Evolutionary conservation across 2,888 invertebrate species (phyloP).

Genomic region (Myathropa florea): DNA sequence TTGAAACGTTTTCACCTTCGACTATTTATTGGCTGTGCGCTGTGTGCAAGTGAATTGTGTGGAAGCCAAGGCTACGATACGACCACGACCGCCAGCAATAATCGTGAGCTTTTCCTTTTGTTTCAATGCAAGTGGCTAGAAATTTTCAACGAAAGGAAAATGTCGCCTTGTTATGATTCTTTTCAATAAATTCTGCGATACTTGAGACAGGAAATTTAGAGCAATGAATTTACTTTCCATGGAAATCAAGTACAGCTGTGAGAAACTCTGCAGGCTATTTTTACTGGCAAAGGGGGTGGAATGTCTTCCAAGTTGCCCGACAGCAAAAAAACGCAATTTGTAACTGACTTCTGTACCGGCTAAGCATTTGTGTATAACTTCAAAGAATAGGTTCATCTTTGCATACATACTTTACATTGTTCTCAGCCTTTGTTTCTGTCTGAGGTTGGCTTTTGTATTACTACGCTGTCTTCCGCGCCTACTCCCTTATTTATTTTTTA

Average conservation of each 20-base stretch:
- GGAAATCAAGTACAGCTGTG: neutral
- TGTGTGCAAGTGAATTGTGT: constrained; percentile 47
- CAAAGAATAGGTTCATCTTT: neutral
- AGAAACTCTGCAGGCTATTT: neutral
- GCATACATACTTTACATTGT: neutral
- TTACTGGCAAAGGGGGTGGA: neutral
- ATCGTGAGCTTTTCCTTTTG: constrained; percentile 60
- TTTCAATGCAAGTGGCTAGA: constrained; percentile 25
- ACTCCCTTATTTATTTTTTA: too few species aligned
- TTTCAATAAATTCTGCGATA: constrained; percentile 40
- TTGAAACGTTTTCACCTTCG: constrained; percentile 66
- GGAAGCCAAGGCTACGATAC: constrained; percentile 18
- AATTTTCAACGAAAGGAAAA: constrained; percentile 31
- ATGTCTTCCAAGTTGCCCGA: neutral
- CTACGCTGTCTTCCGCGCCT: too few species aligned
- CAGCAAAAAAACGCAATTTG: neutral
- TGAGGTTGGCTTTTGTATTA: neutral
- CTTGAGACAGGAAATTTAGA: constrained; percentile 19
- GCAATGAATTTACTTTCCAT: constrained; percentile 12
- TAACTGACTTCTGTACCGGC: neutral
- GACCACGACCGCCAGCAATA: constrained; percentile 10
- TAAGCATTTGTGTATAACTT: neutral
- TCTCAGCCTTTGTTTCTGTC: neutral
- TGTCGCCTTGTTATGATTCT: constrained; percentile 28
- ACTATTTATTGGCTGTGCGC: constrained; percentile 57